phyloP scores from a whole-genome alignment of 1,140 invertebrate species.

The Camponotus pennsylvanicus region DNA sequence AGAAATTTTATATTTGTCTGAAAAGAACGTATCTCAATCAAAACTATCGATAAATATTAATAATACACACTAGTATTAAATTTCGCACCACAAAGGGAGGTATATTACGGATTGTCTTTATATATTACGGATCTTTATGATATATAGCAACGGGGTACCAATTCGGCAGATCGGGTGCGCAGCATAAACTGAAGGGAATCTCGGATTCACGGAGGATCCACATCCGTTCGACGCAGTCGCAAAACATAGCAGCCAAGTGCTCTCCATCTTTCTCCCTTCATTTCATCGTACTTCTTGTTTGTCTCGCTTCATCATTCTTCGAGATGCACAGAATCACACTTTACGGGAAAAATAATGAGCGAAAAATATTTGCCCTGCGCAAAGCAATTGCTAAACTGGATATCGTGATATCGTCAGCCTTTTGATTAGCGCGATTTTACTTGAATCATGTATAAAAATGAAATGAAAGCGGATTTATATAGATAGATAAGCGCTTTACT shows the following conservation, averaged over 20 bases:
- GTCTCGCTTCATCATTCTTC: background rate
- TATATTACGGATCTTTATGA: background rate
- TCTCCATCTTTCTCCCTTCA: slow-evolving; percentile 37
- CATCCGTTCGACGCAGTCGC: slow-evolving; percentile 79
- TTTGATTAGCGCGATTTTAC: background rate
- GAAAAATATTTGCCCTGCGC: background rate
- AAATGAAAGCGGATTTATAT: background rate
- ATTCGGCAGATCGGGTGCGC: slow-evolving; percentile 80
- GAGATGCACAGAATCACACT: background rate
- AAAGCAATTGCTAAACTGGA: background rate
- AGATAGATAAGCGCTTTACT: background rate
- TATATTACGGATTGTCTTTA: background rate
- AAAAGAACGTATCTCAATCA: background rate
- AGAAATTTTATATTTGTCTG: background rate
- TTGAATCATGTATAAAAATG: background rate
- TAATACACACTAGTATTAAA: background rate
- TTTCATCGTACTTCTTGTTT: background rate
- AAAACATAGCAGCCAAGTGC: slow-evolving; percentile 61
- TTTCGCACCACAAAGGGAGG: background rate
- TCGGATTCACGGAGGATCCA: slow-evolving; percentile 66
- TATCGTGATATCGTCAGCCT: background rate
- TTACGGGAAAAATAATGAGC: background rate
- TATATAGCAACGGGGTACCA: slow-evolving; percentile 58
- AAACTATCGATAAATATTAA: slow-evolving; percentile 26
- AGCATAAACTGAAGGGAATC: slow-evolving; percentile 79